phyloP scores from a whole-genome alignment of 2,888 invertebrate genomes.

The Rhorus exstirpatorius region DNA sequence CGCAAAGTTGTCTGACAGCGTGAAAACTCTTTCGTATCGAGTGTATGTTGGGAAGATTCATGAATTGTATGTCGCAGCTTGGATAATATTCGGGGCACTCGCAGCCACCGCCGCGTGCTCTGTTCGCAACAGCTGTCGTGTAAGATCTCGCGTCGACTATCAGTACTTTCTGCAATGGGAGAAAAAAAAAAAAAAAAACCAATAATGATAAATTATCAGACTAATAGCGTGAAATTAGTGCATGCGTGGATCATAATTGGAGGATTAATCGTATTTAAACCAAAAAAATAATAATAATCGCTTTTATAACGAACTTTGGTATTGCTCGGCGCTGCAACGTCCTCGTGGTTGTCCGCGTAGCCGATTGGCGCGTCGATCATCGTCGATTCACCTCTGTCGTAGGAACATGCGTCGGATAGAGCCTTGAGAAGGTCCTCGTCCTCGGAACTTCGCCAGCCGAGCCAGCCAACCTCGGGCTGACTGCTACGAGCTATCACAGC shows the following conservation, averaged over 20 bases:
- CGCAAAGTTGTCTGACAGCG: slow-evolving; percentile 92
- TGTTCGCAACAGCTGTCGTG: slow-evolving; percentile 97
- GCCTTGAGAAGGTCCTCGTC: slow-evolving; percentile 96
- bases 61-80: slow-evolving; percentile 97
- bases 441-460: slow-evolving; percentile 96
- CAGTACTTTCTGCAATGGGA: slow-evolving; percentile 90
- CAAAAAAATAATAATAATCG: no score
- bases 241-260: no score
- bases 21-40: slow-evolving; percentile 97
- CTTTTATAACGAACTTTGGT: slow-evolving; percentile 81
- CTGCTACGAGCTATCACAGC: slow-evolving; percentile 97
- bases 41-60: slow-evolving; percentile 99
- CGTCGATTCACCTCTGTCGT: slow-evolving; percentile 88
- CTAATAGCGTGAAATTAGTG: not conserved
- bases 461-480: slow-evolving; percentile 98
- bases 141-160: slow-evolving; percentile 98
- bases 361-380: slow-evolving; percentile 82
- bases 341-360: slow-evolving; percentile 78
- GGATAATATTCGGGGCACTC: slow-evolving; percentile 98
- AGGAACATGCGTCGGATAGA: slow-evolving; percentile 93
- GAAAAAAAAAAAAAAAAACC: slow-evolving; percentile 1
- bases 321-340: slow-evolving; percentile 75
- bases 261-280: no score
- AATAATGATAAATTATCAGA: not conserved
- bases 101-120: slow-evolving; percentile 98